Evolutionary conservation across 2,888 invertebrate species (phyloP).

Genomic region (Mythimna pallens): DNA sequence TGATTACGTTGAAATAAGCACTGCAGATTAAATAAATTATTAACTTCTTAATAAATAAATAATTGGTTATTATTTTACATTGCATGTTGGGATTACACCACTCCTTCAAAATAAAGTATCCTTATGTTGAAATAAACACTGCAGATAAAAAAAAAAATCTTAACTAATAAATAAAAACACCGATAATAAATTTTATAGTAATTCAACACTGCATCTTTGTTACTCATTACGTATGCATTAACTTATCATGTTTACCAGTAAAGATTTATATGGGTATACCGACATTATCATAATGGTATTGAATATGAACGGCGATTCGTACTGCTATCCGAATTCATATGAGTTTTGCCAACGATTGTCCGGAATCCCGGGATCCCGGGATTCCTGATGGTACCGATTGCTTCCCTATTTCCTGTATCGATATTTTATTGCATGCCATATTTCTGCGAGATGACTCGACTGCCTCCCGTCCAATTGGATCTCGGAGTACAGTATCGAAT

Average conservation of each 20-base stretch:
- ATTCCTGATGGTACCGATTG: constrained; percentile 77
- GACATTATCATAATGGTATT: constrained; percentile 70
- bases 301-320: constrained; percentile 65
- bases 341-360: constrained; percentile 76
- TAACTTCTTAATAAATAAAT: not conserved
- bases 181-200: constrained; percentile 47
- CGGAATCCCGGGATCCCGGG: constrained; percentile 67
- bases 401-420: constrained; percentile 84
- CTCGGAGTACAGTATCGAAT: constrained; percentile 73
- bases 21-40: not conserved
- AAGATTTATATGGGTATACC: constrained; percentile 61
- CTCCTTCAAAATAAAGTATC: not conserved
- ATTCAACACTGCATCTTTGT: constrained; percentile 44
- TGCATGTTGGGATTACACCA: not conserved
- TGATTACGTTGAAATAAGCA: not conserved
- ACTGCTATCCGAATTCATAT: constrained; percentile 68
- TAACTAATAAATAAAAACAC: constrained; percentile 37
- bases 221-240: constrained; percentile 58
- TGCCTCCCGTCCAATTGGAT: constrained; percentile 77
- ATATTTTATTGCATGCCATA: constrained; percentile 88
- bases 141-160: constrained; percentile 14
- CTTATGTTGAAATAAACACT: constrained; percentile 10
- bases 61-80: no score
- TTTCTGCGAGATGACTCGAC: constrained; percentile 81
- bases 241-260: constrained; percentile 63